Evolutionary conservation across 2,797 vertebrate genomes (phyloP), one percentile per base, ranked within the genome.

Genomic region (Clarias fuscus): DNA sequence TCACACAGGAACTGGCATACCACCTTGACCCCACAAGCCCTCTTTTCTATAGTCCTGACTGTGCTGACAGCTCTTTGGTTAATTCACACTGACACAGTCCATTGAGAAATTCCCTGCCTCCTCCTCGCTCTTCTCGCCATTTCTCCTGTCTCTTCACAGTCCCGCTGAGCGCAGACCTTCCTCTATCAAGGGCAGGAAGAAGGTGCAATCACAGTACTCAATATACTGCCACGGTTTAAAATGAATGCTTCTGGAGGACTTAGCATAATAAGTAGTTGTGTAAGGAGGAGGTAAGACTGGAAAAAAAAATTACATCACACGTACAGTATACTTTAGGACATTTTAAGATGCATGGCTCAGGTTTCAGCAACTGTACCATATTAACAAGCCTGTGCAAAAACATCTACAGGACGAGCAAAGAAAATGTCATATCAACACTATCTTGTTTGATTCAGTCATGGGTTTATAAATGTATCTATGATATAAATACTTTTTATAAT

Each of bases 1-100:
- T 88, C 90, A 89, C 90, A 88, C 86, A 89, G 87, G 86, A 88
- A 85, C 89, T 89, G 88, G 89, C 88, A 79, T 85, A 87, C 89
- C 89, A 89, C 89, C 90, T 91, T 89, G 86, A 91, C 87, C 86
- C 85, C 86, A 85, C 85, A 90, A 89, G 86, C 86, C 67, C 79
- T 85, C 72, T 86, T 85, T 88, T 84, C 88, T 82, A 85, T 77
- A 86, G 76, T 86, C 84, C 86, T 89, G 85, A 79, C 88, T 86
- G 88, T 86, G 87, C 77, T 80, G 87, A 89, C 89, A 86, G 88
- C 80, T 86, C 89, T 80, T 86, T 84, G 81, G 86, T 89, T 89
- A 86, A 89, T 86, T 90, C 85, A 84, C 85, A 88, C 88, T 88
- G 83, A 90, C 76, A 88, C 85, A 83, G 84, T 79, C 85, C 79